Percentiles rank a stretch among this genome's conserved stretches.
These are phyloP conservation scores for Nixonia krombeini DNA, from an alignment of 1,140 invertebrate species.

Conservation along the genomic window DNA sequence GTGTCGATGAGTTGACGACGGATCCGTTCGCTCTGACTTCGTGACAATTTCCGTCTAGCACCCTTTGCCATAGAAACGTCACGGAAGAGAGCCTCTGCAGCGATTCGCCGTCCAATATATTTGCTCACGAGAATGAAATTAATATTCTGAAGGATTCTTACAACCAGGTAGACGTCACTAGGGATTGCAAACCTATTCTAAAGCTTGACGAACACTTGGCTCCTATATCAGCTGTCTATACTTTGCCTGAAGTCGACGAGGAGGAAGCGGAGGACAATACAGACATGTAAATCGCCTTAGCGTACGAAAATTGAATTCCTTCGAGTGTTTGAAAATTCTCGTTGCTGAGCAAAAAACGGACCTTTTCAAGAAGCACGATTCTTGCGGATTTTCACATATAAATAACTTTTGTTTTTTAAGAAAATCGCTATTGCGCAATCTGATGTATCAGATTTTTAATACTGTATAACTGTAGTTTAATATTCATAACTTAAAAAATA, in stretches of 20 bases:
- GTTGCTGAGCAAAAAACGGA: constrained; percentile 7
- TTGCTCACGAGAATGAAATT: constrained; percentile 69
- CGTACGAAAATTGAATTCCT: constrained; percentile 25
- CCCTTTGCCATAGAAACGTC: constrained; percentile 76
- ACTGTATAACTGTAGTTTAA: no score
- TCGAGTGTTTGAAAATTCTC: constrained; percentile 14
- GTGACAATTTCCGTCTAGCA: constrained; percentile 78
- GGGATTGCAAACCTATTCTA: constrained; percentile 66
- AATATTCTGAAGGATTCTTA: constrained; percentile 68
- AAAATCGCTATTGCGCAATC: no score
- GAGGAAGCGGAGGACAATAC: constrained; percentile 76
- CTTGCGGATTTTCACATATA: constrained; percentile 8
- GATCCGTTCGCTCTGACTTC: constrained; percentile 75
- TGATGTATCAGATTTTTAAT: no score
- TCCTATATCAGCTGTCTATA: constrained; percentile 73
- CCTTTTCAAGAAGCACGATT: constrained; percentile 27
- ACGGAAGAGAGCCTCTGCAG: constrained; percentile 76
- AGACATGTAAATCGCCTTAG: constrained; percentile 70
- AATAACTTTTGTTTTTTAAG: no score
- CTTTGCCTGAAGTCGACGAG: constrained; percentile 76
- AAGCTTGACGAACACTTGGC: constrained; percentile 65
- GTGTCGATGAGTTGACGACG: constrained; percentile 72
- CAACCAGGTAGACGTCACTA: constrained; percentile 68
- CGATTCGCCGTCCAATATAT: constrained; percentile 75
- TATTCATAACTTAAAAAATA: no score